Evolutionary conservation across 2,888 invertebrate genomes (phyloP).

Genomic region (Pilophorus perplexus): DNA sequence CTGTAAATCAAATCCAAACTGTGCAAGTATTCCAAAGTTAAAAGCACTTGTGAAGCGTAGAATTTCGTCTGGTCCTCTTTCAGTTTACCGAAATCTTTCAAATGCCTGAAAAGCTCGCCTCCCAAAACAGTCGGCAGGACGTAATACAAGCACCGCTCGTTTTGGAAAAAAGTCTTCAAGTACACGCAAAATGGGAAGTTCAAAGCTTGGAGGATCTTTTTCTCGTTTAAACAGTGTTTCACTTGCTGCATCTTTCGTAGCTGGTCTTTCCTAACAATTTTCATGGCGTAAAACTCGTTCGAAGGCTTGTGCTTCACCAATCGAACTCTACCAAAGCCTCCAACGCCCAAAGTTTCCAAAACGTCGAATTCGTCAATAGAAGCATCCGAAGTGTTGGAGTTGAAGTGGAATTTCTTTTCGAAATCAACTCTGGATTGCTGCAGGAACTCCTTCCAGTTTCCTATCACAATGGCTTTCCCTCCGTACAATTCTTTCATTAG

Average conservation of each 20-base stretch:
- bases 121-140: constrained; percentile 81
- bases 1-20: constrained; percentile 79
- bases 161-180: constrained; percentile 81
- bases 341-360: constrained; percentile 55
- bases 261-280: constrained; percentile 63
- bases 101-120: constrained; percentile 83
- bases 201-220: constrained; percentile 79
- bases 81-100: constrained; percentile 63
- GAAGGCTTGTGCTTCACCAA: constrained; percentile 58
- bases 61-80: constrained; percentile 62
- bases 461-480: too few relatives aligned
- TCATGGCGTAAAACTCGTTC: constrained; percentile 60
- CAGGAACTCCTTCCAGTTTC: constrained; percentile 40
- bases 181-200: constrained; percentile 84
- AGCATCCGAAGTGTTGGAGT: constrained; percentile 10
- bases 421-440: constrained; percentile 37
- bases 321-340: constrained; percentile 63
- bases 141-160: constrained; percentile 79
- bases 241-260: constrained; percentile 64
- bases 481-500: too few relatives aligned
- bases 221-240: constrained; percentile 68
- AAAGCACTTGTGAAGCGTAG: constrained; percentile 88
- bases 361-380: constrained; percentile 39
- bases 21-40: constrained; percentile 90
- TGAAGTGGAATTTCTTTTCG: constrained; percentile 26